Evolutionary conservation across 2,888 invertebrate genomes (phyloP), one percentile per base, ranked within the genome.

Genomic region (Helleia helle): DNA sequence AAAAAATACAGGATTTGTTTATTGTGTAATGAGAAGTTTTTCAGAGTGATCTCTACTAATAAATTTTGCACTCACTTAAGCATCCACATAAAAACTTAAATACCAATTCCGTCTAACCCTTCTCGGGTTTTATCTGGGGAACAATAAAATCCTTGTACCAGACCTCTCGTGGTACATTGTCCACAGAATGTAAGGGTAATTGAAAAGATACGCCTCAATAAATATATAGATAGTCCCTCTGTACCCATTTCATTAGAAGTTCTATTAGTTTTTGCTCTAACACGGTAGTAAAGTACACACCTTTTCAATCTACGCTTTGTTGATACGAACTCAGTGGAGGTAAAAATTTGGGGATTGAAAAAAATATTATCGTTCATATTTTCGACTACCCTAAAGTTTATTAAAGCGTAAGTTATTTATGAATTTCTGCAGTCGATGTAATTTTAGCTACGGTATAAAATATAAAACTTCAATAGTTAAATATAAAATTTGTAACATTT

Each of bases 61-160:
- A n/a, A n/a, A 14, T 39, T 29, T 24, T 25, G 29, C 14, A 45
- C 34, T 26, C 39, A 36, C 39, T 39, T 39, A 45, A 38, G 28
- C 40, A 43, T 44, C 36, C 41, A 44, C 42, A 46, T 48, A 44
- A 48, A 47, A 49, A 46, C 40, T 40, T 51, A 49, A 50, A 50
- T 47, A 48, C 47, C 49, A 49, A 51, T 49, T 50, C 41, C 36
- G 42, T 39, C 43, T 47, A 44, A 50, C 43, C 47, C 48, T 50
- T 36, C 43, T 43, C 44, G 48, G 49, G 50, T 48, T 49, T 49
- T 50, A 50, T 51, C 49, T 41, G 22, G 43, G 46, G 48, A 37
- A 54, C 48, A 51, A 51, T 54, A 51, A 52, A 52, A 49, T 43
- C 46, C 49, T 47, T 48, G 45, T 43, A 50, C 44, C 44, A 50